Conservation (phyloP, 2,113 vertebrate genomes). For the Ophthalmolycus amberensis region DNA sequence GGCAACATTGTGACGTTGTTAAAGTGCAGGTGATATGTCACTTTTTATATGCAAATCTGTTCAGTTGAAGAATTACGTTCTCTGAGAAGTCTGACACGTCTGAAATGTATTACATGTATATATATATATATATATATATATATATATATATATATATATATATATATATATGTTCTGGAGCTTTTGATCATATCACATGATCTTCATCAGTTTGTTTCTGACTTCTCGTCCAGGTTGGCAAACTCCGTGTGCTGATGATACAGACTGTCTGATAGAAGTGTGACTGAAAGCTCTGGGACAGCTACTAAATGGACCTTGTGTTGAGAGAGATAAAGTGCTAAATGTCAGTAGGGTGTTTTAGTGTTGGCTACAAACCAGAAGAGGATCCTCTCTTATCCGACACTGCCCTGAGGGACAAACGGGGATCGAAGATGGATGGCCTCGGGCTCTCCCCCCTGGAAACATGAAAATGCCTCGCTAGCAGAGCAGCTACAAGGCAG, state of each 20-base stretch:
- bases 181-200: neutral
- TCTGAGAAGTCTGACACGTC: too few species aligned
- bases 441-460: slow-evolving; percentile 14
- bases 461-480: slow-evolving; percentile 53
- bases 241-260: neutral
- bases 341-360: slow-evolving; percentile 16
- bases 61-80: neutral
- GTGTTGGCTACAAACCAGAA: slow-evolving; percentile 19
- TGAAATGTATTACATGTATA: too few species aligned
- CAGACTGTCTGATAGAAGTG: neutral
- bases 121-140: too few species aligned
- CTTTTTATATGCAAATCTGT: neutral
- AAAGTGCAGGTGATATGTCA: too few species aligned
- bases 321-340: neutral
- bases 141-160: too few species aligned
- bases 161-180: neutral
- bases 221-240: neutral
- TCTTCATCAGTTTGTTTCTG: neutral
- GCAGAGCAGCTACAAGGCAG: slow-evolving; percentile 61
- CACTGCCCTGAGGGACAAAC: slow-evolving; percentile 4
- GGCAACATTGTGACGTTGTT: neutral
- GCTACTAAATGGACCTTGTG: neutral
- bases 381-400: slow-evolving; percentile 42
- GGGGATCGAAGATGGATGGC: slow-evolving; percentile 51
- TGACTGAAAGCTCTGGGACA: neutral